Conservation (phyloP, 2,797 vertebrate genomes). For the Acrossocheilus fasciatus region DNA sequence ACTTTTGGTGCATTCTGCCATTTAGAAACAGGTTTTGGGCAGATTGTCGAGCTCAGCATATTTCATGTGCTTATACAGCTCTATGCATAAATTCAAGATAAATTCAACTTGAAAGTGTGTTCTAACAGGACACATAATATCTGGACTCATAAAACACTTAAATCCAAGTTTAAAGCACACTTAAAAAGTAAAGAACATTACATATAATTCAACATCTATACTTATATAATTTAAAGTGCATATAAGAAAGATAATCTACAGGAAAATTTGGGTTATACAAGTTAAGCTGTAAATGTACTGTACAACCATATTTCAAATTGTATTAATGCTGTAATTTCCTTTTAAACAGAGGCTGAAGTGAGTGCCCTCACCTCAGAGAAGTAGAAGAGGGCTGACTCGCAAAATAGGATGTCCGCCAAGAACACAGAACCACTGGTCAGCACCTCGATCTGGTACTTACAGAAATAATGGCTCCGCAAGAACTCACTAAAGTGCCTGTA, state of each 20-base stretch:
- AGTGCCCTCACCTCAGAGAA: slow-evolving; percentile 92
- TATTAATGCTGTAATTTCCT: neutral
- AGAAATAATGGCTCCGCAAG: slow-evolving; percentile 97
- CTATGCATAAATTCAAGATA: slow-evolving; percentile 14
- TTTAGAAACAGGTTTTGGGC: slow-evolving; percentile 5
- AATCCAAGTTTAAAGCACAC: neutral
- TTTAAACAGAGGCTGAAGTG: neutral
- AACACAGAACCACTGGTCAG: slow-evolving; percentile 98
- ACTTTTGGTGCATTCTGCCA: slow-evolving; percentile 17
- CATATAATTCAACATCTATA: slow-evolving; percentile 2
- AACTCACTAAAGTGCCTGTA: slow-evolving; percentile 97
- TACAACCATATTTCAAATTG: neutral
- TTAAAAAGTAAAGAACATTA: neutral
- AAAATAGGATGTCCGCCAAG: slow-evolving; percentile 97
- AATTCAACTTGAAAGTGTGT: slow-evolving; percentile 14
- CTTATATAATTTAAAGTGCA: neutral
- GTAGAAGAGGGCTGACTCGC: slow-evolving; percentile 98
- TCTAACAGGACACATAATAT: neutral
- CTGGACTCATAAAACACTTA: slow-evolving; percentile 21
- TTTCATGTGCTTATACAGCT: slow-evolving; percentile 21
- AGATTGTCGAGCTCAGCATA: slow-evolving; percentile 35
- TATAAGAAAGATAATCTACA: neutral
- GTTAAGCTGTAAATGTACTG: neutral
- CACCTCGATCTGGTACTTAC: slow-evolving; percentile 99
- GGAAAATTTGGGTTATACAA: neutral